A percentile compares a stretch with the other conserved stretches of the same genome.
Evolutionary conservation across 2,888 invertebrate species (phyloP).

Genomic region (Morpho deidamia): DNA sequence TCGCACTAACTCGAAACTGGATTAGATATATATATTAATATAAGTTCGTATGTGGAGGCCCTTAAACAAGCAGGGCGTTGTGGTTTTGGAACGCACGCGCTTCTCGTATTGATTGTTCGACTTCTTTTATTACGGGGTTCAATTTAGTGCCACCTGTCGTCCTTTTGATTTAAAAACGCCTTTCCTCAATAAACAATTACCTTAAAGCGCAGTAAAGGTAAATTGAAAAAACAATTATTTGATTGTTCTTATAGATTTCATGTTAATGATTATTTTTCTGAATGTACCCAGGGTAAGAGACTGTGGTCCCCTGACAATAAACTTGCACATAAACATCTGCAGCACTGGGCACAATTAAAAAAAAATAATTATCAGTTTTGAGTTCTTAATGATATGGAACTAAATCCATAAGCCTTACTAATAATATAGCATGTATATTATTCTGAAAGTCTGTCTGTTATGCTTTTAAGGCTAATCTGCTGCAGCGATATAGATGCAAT

Average conservation of each 20-base stretch:
- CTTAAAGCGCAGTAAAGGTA: conserved; percentile 4
- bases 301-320: neutral
- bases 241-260: neutral
- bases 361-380: too few relatives aligned
- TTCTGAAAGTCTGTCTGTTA: too few relatives aligned
- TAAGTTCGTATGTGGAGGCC: conserved; percentile 7
- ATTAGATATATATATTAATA: too few relatives aligned
- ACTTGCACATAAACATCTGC: neutral
- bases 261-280: neutral
- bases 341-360: neutral
- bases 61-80: conserved; percentile 41
- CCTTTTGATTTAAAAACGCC: conserved; percentile 18
- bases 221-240: neutral
- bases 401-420: too few relatives aligned
- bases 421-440: too few relatives aligned
- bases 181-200: conserved; percentile 19
- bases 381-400: too few relatives aligned
- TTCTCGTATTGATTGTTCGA: conserved; percentile 38
- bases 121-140: conserved; percentile 27
- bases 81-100: conserved; percentile 53
- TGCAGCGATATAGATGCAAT: too few relatives aligned
- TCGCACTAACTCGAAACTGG: too few relatives aligned
- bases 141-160: conserved; percentile 24
- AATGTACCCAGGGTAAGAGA: neutral
- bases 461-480: too few relatives aligned